These are phyloP conservation scores for Oikopleura albicans DNA, from an alignment of 23 tunicate species.

Conservation along the genomic window DNA sequence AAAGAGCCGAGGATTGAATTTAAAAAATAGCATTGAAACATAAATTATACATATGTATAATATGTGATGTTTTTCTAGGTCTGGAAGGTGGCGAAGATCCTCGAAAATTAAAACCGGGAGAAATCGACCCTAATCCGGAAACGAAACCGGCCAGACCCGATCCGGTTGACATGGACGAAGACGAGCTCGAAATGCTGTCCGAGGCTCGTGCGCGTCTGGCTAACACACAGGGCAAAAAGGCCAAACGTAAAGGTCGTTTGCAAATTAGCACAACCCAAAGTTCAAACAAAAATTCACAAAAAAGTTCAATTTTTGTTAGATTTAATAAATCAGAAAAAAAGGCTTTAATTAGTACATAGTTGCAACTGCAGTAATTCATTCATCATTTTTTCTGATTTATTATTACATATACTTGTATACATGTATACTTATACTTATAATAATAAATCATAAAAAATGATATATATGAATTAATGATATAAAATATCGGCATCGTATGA, in stretches of 20 bases:
- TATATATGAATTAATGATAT: too few species aligned
- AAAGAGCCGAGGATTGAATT: too few species aligned
- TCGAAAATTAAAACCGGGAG: slow-evolving; percentile 83
- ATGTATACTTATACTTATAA: too few species aligned
- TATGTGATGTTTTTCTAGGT: neutral
- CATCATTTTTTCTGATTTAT: too few species aligned
- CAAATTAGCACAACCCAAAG: neutral
- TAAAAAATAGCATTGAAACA: slow-evolving; percentile 32
- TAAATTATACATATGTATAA: neutral
- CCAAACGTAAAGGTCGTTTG: slow-evolving; percentile 51
- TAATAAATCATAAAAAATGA: too few species aligned
- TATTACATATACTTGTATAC: too few species aligned
- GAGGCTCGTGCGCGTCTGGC: slow-evolving; percentile 83
- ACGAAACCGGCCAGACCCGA: slow-evolving; percentile 98
- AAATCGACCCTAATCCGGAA: slow-evolving; percentile 94
- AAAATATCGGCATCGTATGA: too few species aligned
- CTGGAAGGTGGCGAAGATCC: slow-evolving; percentile 44
- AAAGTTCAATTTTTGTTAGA: neutral
- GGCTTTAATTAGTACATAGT: too few species aligned
- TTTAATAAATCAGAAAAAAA: neutral
- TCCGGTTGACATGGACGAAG: slow-evolving; percentile 98
- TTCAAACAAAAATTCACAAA: neutral
- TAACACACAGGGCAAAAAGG: slow-evolving; percentile 97
- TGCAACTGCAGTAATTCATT: too few species aligned
- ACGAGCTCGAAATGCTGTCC: slow-evolving; percentile 85